Percentiles rank a stretch among this genome's conserved stretches.
These are phyloP conservation scores for Bostrychus sinensis DNA, from an alignment of 2,113 vertebrate species.

Conservation along the genomic window DNA sequence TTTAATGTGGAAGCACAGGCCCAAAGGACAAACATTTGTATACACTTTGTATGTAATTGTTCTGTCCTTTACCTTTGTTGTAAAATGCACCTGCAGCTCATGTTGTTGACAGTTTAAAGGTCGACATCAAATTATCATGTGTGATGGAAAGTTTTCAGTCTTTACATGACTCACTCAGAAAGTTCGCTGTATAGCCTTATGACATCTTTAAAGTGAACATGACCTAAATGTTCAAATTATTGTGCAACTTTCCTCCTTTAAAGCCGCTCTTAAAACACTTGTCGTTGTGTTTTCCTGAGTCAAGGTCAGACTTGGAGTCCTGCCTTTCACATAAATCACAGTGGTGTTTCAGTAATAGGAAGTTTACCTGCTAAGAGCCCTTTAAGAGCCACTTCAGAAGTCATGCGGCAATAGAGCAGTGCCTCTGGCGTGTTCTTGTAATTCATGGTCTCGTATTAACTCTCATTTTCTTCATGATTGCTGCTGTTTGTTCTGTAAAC, in stretches of 20 bases:
- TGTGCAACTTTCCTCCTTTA: slow-evolving; percentile 24
- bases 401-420: slow-evolving; percentile 65
- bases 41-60: no score
- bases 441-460: slow-evolving; percentile 80
- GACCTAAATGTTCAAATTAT: background rate
- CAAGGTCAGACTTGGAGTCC: slow-evolving; percentile 70
- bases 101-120: no score
- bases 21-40: no score
- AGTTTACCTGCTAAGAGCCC: slow-evolving; percentile 70
- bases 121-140: no score
- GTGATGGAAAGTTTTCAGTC: background rate
- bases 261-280: slow-evolving; percentile 39
- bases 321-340: slow-evolving; percentile 67
- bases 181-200: slow-evolving; percentile 9
- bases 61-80: no score
- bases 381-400: slow-evolving; percentile 65
- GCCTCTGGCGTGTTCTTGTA: slow-evolving; percentile 73
- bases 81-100: no score
- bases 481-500: slow-evolving; percentile 29
- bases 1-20: no score
- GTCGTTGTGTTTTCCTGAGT: slow-evolving; percentile 40
- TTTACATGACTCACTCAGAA: background rate
- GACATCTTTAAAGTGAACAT: background rate
- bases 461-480: slow-evolving; percentile 59
- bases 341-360: slow-evolving; percentile 75